A percentile compares a stretch with the other conserved stretches of the same genome.
Conservation (phyloP, 2,113 vertebrate genomes). For the Apistogramma diplotaenia region DNA sequence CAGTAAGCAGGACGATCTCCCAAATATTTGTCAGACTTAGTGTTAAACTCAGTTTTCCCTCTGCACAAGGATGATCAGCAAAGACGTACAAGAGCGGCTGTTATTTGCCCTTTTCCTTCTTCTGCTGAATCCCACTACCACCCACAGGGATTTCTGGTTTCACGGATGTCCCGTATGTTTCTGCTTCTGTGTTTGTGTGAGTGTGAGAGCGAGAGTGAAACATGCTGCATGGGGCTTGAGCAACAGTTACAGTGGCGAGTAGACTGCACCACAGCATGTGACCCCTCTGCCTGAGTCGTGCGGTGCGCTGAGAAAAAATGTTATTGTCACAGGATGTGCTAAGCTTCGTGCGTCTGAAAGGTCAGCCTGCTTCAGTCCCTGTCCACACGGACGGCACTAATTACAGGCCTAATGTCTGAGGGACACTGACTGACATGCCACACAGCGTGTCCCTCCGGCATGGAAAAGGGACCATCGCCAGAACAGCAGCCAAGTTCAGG, state of each 20-base stretch:
- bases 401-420: conserved; percentile 28
- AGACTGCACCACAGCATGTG: background rate
- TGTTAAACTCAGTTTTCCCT: background rate
- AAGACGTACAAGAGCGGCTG: background rate
- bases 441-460: background rate
- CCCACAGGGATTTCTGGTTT: background rate
- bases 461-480: background rate
- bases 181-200: background rate
- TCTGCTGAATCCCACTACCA: background rate
- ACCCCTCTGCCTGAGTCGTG: conserved; percentile 2
- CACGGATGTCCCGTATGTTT: background rate
- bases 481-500: background rate
- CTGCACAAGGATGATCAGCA: background rate
- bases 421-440: conserved; percentile 19
- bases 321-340: conserved; percentile 32
- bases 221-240: background rate
- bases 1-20: background rate
- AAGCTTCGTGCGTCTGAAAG: conserved; percentile 45
- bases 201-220: background rate
- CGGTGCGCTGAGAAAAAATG: conserved; percentile 24
- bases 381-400: conserved; percentile 22
- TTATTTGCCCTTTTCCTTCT: background rate
- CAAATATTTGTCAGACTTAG: background rate
- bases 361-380: conserved; percentile 23
- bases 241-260: background rate